Evolutionary conservation across 1,140 invertebrate genomes (phyloP).

Genomic region (Drosophila varians): DNA sequence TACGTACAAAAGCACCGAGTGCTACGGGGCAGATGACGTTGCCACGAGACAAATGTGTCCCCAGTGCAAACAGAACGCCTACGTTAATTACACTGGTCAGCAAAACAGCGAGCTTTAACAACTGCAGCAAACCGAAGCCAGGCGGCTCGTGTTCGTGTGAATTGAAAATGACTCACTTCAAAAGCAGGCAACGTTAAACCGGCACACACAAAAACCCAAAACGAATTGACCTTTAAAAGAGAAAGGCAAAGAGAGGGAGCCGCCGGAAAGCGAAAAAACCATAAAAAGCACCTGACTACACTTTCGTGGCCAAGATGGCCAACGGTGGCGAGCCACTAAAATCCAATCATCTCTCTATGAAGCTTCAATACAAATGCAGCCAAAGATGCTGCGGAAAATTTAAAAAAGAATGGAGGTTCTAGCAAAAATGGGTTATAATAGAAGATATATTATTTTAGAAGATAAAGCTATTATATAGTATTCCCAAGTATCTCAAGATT

Average conservation of each 20-base stretch:
- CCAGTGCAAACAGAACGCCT: slow-evolving; percentile 61
- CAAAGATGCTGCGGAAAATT: not conserved
- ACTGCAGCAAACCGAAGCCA: slow-evolving; percentile 48
- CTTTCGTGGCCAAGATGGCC: slow-evolving; percentile 38
- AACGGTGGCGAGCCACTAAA: slow-evolving; percentile 30
- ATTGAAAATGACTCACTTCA: slow-evolving; percentile 68
- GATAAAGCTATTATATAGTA: too few species aligned
- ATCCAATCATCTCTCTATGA: slow-evolving; percentile 40
- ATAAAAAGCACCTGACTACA: slow-evolving; percentile 51
- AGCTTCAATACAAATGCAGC: slow-evolving; percentile 18
- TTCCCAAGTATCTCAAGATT: too few species aligned
- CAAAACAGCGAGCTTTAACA: slow-evolving; percentile 52
- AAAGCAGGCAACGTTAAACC: slow-evolving; percentile 38
- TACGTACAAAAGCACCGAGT: too few species aligned
- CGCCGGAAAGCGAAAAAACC: slow-evolving; percentile 26
- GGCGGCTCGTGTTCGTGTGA: slow-evolving; percentile 11
- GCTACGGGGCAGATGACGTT: slow-evolving; percentile 1
- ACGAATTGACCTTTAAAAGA: slow-evolving; percentile 50
- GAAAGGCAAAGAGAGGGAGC: not conserved
- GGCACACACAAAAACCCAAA: slow-evolving; percentile 24
- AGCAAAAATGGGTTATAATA: too few species aligned
- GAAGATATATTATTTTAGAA: too few species aligned
- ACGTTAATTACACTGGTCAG: slow-evolving; percentile 63
- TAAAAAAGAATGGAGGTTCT: too few species aligned
- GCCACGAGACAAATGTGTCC: slow-evolving; percentile 50